Evolutionary conservation across 2,888 invertebrate genomes (phyloP), one percentile per base, ranked within the genome.

Genomic region (Halocaridina rubra): DNA sequence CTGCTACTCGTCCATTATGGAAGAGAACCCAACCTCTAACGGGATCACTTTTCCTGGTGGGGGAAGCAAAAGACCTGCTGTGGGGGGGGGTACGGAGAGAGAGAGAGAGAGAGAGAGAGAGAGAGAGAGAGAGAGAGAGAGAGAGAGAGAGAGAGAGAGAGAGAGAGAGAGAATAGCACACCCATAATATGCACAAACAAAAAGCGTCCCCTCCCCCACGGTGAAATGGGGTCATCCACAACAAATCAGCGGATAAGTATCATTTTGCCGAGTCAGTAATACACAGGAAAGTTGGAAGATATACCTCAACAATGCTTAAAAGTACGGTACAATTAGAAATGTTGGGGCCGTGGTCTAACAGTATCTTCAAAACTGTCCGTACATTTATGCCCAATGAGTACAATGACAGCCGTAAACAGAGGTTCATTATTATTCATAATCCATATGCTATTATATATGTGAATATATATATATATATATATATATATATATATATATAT

Each of bases 1-100:
- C 32, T 24, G 5, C 16, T 13, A 46, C 64, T 67, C 29, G 72
- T 72, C 16, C 19, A 80, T 59, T 71, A 72, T 71, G 71, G 80
- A 80, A 80, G 53, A 69, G 80, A 72, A 72, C 72, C 72, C 80
- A 32, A 72, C n/a, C 59, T 30, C 72, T 80, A 80, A 80, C 80
- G 80, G 80, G 72, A 80, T 72, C 72, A 80, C 80, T 80, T 80
- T 80, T 80, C 72, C 80, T 72, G 33, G 32, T 57, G 72, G 59
- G 72, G 32, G 80, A 72, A 30, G 19, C n/a, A 53, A 19, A 53
- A 19, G 19, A 19, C 16, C n/a, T n/a, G 53, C 16, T 16, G 19
- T 16, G 19, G 53, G 19, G 53, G 19, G 53, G 19, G 53, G 19
- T 16, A 53, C n/a, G 19, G 53, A 53, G 53, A n/a, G n/a, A n/a